Percentiles rank a stretch among this genome's conserved stretches.
These are phyloP conservation scores for Tenthredo mesomela DNA, from an alignment of 2,888 invertebrate species.

Conservation along the genomic window DNA sequence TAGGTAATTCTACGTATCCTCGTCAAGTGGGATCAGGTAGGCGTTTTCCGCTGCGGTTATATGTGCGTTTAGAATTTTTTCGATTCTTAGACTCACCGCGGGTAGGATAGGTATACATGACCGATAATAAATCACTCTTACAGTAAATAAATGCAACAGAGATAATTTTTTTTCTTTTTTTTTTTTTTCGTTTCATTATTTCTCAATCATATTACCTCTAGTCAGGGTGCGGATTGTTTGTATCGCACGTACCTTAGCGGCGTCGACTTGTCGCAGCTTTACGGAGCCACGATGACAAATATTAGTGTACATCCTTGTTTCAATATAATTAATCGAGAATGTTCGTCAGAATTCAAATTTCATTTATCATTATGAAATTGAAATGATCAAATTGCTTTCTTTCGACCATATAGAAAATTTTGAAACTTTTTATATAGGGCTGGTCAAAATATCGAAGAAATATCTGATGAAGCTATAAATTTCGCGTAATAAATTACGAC, in stretches of 20 bases:
- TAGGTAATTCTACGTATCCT: conserved; percentile 22
- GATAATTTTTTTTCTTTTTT: background rate
- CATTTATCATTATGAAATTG: background rate
- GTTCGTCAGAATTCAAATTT: background rate
- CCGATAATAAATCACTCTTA: background rate
- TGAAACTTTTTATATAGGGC: background rate
- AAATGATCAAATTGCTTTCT: background rate
- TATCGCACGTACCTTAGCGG: background rate
- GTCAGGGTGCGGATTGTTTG: conserved; percentile 1
- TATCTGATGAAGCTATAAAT: background rate
- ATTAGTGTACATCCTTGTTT: background rate
- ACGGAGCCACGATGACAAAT: background rate
- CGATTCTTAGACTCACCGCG: background rate
- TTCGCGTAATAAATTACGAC: background rate
- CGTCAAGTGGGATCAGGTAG: conserved; percentile 3
- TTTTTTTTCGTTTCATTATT: background rate
- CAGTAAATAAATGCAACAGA: background rate
- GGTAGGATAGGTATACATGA: background rate
- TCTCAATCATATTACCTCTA: background rate
- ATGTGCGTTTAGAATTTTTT: conserved; percentile 1
- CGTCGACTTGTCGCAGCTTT: background rate
- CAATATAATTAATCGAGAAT: background rate
- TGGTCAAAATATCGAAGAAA: background rate
- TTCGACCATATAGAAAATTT: background rate
- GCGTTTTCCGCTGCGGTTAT: conserved; percentile 25